Evolutionary conservation across 2,888 invertebrate species (phyloP).

Genomic region (Bedellia somnulentella): DNA sequence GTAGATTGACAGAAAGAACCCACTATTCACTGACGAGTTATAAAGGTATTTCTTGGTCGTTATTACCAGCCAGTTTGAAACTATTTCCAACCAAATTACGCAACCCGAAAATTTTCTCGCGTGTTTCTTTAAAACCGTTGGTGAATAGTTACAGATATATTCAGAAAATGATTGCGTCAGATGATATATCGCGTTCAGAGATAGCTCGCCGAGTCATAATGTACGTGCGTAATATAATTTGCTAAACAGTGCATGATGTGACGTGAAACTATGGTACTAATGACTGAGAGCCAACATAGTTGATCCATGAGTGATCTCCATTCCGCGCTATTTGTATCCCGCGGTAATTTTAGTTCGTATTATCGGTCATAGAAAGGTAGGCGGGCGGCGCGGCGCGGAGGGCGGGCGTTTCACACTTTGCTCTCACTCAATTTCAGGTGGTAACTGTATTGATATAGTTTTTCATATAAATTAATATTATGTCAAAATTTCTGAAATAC

Average conservation of each 20-base stretch:
- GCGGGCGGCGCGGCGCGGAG: constrained; percentile 8
- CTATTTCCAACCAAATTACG: no score
- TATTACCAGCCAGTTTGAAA: no score
- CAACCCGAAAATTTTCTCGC: no score
- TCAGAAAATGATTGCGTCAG: no score
- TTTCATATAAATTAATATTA: no score
- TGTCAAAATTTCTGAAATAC: not conserved
- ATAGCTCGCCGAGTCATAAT: constrained; percentile 28
- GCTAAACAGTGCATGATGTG: constrained; percentile 1
- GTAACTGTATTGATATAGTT: no score
- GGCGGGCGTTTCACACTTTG: not conserved
- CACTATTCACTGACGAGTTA: no score
- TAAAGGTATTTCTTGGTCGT: no score
- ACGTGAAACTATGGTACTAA: not conserved
- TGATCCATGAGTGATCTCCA: constrained; percentile 23
- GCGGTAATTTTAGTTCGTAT: constrained; percentile 20
- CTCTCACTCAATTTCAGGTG: no score
- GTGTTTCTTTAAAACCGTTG: no score
- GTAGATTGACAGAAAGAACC: no score
- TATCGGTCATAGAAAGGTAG: constrained; percentile 23
- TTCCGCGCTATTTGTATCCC: constrained; percentile 27
- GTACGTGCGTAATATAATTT: constrained; percentile 16
- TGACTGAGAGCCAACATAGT: constrained; percentile 14
- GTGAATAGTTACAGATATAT: no score
- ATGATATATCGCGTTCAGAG: constrained; percentile 36